Conservation (phyloP, 2,888 invertebrate genomes). For the Cancer borealis region DNA sequence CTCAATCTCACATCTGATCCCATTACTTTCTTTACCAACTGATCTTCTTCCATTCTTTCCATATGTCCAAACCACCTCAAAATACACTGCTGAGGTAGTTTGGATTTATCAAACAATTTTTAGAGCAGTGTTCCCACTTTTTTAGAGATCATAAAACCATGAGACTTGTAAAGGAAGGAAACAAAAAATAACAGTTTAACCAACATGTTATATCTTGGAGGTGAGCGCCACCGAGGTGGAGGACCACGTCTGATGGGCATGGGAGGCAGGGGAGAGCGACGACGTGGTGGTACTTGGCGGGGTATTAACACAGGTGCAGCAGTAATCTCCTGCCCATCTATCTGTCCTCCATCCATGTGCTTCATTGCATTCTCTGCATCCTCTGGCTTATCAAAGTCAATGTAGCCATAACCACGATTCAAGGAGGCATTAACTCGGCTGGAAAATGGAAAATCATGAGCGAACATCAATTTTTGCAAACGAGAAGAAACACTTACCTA, state of each 20-base stretch:
- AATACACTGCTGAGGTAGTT: no score
- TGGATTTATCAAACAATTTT: background rate
- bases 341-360: slow-evolving; percentile 98
- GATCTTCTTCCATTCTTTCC: no score
- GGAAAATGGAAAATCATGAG: slow-evolving; percentile 21
- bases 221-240: slow-evolving; percentile 81
- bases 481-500: background rate
- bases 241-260: slow-evolving; percentile 58
- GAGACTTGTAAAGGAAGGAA: background rate
- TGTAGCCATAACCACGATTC: slow-evolving; percentile 96
- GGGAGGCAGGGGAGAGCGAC: slow-evolving; percentile 75
- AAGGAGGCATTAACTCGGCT: slow-evolving; percentile 89
- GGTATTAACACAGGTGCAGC: slow-evolving; percentile 93
- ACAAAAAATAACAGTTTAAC: background rate
- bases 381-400: slow-evolving; percentile 95
- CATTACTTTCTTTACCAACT: no score
- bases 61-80: no score
- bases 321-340: slow-evolving; percentile 97
- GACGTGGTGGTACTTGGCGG: slow-evolving; percentile 78
- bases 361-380: slow-evolving; percentile 99
- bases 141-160: background rate
- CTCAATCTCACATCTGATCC: no score
- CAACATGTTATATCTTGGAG: slow-evolving; percentile 74
- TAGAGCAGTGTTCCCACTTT: background rate
- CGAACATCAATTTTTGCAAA: background rate